A percentile compares a stretch with the other conserved stretches of the same genome.
These are phyloP conservation scores for Amiota communis DNA, from an alignment of 2,888 invertebrate genomes.

Conservation along the genomic window DNA sequence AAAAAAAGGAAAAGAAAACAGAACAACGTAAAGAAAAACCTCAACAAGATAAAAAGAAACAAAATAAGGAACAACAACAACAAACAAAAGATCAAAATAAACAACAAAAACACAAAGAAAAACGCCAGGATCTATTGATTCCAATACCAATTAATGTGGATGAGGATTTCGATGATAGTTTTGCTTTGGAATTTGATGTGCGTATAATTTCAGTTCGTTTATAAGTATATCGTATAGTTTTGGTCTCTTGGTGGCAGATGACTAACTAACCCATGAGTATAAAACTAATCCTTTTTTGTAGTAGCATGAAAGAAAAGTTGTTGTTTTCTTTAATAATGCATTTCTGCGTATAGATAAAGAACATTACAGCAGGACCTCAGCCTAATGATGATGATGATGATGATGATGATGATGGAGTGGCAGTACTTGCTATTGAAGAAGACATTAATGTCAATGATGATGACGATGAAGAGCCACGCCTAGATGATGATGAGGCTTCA, in stretches of 20 bases:
- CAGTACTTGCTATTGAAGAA: slow-evolving; percentile 25
- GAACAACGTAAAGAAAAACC: no score
- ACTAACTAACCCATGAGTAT: no score
- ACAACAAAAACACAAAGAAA: no score
- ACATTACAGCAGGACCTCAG: slow-evolving; percentile 47
- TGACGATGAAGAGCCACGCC: slow-evolving; percentile 29
- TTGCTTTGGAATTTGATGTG: slow-evolving; percentile 47
- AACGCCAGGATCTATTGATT: no score
- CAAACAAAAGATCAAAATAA: no score
- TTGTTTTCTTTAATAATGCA: slow-evolving; percentile 20
- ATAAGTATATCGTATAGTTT: no score
- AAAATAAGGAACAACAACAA: slow-evolving; percentile 2
- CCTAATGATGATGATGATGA: slow-evolving; percentile 33
- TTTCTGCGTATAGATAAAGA: slow-evolving; percentile 44
- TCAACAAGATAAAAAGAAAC: not conserved
- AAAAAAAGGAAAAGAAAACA: no score
- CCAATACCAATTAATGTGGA: not conserved
- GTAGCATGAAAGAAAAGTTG: slow-evolving; percentile 33
- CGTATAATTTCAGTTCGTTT: slow-evolving; percentile 39
- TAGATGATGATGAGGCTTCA: slow-evolving; percentile 32
- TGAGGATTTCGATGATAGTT: slow-evolving; percentile 42
- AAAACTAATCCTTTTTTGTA: not conserved
- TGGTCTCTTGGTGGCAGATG: no score
- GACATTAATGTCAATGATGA: no score
- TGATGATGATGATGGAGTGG: slow-evolving; percentile 31